Conservation (phyloP, 2,888 invertebrate genomes). For the Myathropa florea region DNA sequence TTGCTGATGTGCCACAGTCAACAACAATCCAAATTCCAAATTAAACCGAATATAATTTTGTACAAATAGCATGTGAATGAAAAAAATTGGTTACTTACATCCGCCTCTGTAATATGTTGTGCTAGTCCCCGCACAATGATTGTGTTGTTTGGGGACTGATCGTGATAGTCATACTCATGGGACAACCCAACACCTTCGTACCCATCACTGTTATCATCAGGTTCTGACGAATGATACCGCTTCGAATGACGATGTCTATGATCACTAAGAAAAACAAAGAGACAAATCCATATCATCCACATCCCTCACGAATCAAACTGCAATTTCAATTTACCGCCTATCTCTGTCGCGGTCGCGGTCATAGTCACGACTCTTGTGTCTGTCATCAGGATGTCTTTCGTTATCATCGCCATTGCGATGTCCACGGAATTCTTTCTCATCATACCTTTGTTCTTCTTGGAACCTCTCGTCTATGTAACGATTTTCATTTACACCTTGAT, state of each 20-base stretch:
- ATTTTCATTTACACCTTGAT: constrained; percentile 61
- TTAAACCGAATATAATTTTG: too few relatives aligned
- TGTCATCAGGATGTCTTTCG: constrained; percentile 69
- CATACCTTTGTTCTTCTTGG: constrained; percentile 72
- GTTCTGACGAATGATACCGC: constrained; percentile 74
- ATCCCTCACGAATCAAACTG: constrained; percentile 27
- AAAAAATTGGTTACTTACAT: constrained; percentile 83
- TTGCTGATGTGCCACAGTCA: too few relatives aligned
- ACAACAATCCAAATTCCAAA: neutral
- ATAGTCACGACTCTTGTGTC: constrained; percentile 72
- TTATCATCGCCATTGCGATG: constrained; percentile 73
- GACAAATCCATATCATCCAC: neutral
- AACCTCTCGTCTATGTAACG: constrained; percentile 72
- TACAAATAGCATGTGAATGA: neutral
- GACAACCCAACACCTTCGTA: constrained; percentile 77
- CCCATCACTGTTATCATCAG: constrained; percentile 76
- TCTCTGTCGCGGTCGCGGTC: constrained; percentile 71
- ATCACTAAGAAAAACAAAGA: constrained; percentile 10
- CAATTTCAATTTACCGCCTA: constrained; percentile 67
- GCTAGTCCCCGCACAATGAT: constrained; percentile 89
- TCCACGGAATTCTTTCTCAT: constrained; percentile 69
- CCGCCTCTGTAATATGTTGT: constrained; percentile 88
- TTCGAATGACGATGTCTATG: constrained; percentile 71
- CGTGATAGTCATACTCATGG: constrained; percentile 82
- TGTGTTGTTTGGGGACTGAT: constrained; percentile 85